Base-by-base conservation (phyloP, 2,797 vertebrate genomes). In the Melanotaenia trifasciata region DNA sequence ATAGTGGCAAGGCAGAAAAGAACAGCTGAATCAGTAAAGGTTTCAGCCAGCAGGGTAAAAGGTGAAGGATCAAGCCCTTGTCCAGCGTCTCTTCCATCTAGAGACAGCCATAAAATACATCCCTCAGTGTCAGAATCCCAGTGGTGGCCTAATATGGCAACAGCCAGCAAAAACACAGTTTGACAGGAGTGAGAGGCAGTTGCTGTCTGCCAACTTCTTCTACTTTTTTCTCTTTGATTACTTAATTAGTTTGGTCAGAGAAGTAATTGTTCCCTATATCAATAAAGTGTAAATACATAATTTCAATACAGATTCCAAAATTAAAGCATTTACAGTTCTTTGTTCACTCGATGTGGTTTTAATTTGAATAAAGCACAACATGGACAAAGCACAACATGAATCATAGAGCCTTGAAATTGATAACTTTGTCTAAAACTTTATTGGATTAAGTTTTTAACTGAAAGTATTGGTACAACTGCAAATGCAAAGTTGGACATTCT, bases 11-110 rank as follows among this genome's bases (percentile, higher is more conserved):
- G 61, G 66, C 60, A 58, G 73, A 70, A 60, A 62, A 76, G 78
- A 76, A 40, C 71, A 81, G 81, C 82, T 80, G 87, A 86, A 73
- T 80, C 80, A 73, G 79, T 74, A 65, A 67, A 77, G 76, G 81
- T 84, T 77, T 72, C 36, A 40, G 76, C 79, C 66, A 72, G 68
- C 26, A 74, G 87, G 75, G 60, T 69, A 60, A 58, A 64, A 85
- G 87, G 84, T 91, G 83, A 90, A 63, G 33, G 90, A 73, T 90
- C 82, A 87, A 86, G 78, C 74, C 84, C 80, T 90, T 16, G 84
- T 90, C 88, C 81, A 80, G 78, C 64, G 70, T 64, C 63, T 71
- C 22, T 73, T 60, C 64, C 67, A 59, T 78, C 59, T 54, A 53
- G 70, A 79, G 76, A 85, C 79, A n/a, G 83, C 58, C 2, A 14